Evolutionary conservation across 2,888 invertebrate genomes (phyloP), one percentile per base, ranked within the genome.

Genomic region (Drosophila mayaguana): DNA sequence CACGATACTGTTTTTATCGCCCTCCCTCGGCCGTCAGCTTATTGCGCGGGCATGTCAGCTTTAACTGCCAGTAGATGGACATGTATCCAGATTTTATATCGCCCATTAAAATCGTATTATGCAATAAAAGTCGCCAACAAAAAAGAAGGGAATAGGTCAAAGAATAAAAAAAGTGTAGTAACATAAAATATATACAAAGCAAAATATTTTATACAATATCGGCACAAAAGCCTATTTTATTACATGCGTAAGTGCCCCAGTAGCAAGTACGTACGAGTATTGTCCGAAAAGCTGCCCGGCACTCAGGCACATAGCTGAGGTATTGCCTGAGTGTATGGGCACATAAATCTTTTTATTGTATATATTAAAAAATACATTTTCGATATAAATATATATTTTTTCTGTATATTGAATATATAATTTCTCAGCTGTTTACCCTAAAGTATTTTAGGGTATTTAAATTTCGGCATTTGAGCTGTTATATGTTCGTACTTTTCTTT

Each of bases 201-300:
- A 75, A 71, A 32, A 50, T 32, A 32, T 50, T n/a, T 50, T 67
- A 71, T 62, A 71, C 64, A 85, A 75, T 71, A 80, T 83, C 70
- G 74, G 63, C 71, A 78, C 75, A 81, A 78, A 75, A 59, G 80
- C 73, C 62, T 80, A 81, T 86, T 84, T 84, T 75, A 86, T 80
- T 80, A 63, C 81, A 74, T 83, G 75, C 66, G 55, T 61, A 69
- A 80, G 65, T 64, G 60, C 50, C 61, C 40, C 43, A 56, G 61
- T 25, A 28, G 40, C 54, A 48, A 48, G 61, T 55, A 57, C 46
- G 18, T 32, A 48, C 6, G 48, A 11, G 40, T 45, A 61, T 63
- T 60, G 46, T 20, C 57, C 36, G 14, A 28, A 42, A 70, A 56
- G 50, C 2, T 25, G 53, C 28, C 48, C 36, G 38, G 43, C 8